Percentiles rank a stretch among this genome's conserved stretches.
Conservation (phyloP, 2,797 vertebrate genomes). For the Gymnoscopelus microlampas region DNA sequence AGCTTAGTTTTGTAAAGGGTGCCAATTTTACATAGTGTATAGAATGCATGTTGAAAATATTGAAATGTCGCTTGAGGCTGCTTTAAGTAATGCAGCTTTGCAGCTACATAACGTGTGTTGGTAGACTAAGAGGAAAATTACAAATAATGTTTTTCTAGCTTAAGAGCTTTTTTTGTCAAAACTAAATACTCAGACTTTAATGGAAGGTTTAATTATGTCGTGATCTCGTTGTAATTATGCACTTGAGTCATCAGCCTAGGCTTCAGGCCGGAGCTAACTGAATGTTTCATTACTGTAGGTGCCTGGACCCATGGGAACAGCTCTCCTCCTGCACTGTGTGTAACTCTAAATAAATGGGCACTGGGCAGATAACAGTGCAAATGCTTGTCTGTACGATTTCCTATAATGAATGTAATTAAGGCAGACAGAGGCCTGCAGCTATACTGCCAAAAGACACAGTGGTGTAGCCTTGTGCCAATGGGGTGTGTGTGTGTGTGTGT, state of each 20-base stretch:
- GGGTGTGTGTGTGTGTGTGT: not conserved
- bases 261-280: slow-evolving; percentile 31
- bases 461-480: slow-evolving; percentile 26
- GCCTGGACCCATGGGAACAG: slow-evolving; percentile 44
- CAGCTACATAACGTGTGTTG: too few species aligned
- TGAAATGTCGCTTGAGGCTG: too few species aligned
- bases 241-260: slow-evolving; percentile 20
- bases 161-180: slow-evolving; percentile 49
- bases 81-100: too few species aligned
- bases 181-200: slow-evolving; percentile 46
- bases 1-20: too few species aligned
- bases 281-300: slow-evolving; percentile 40
- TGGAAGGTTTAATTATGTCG: slow-evolving; percentile 30
- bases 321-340: slow-evolving; percentile 29
- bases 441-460: slow-evolving; percentile 45
- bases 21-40: too few species aligned
- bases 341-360: slow-evolving; percentile 26
- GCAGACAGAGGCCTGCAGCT: slow-evolving; percentile 54
- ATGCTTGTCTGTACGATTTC: slow-evolving; percentile 52
- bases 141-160: slow-evolving; percentile 52
- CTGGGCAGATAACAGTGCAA: slow-evolving; percentile 51
- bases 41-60: too few species aligned
- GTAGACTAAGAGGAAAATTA: slow-evolving; percentile 28
- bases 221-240: slow-evolving; percentile 35
- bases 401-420: slow-evolving; percentile 74